Evolutionary conservation across 2,888 invertebrate species (phyloP).

Genomic region (Mellilla xanthometata): DNA sequence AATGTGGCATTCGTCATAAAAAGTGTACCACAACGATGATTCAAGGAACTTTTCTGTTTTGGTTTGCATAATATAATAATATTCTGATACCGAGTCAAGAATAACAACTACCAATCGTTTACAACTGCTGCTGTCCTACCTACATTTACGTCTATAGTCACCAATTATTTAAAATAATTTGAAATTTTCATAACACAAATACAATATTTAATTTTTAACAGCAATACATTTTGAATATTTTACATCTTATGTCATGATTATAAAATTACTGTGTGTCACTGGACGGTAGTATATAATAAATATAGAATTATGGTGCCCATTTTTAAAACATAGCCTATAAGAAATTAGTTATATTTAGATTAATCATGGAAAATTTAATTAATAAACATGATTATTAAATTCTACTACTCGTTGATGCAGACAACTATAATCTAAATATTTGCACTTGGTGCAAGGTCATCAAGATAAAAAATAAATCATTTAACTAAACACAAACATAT

Average conservation of each 20-base stretch:
- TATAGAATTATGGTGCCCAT: constrained; percentile 48
- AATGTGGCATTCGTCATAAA: constrained; percentile 22
- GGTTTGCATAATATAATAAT: constrained; percentile 18
- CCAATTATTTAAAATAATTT: constrained; percentile 28
- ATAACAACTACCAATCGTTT: constrained; percentile 24
- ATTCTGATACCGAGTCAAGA: constrained; percentile 35
- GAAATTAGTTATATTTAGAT: constrained; percentile 45
- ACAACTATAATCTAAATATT: constrained; percentile 56
- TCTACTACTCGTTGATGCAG: constrained; percentile 66
- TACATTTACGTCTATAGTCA: constrained; percentile 36
- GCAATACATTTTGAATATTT: constrained; percentile 19
- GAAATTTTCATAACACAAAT: constrained; percentile 15
- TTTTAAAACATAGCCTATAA: constrained; percentile 47
- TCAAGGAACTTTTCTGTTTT: constrained; percentile 59
- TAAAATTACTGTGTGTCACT: constrained; percentile 58
- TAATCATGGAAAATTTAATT: constrained; percentile 44
- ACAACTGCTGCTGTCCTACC: constrained; percentile 29
- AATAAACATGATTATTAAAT: constrained; percentile 45
- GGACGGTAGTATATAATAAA: constrained; percentile 78
- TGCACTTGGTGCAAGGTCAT: constrained; percentile 75
- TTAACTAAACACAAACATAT: constrained; percentile 61
- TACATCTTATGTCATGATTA: constrained; percentile 40
- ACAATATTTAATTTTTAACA: constrained; percentile 15
- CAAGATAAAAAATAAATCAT: constrained; percentile 57
- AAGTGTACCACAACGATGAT: constrained; percentile 61